Evolutionary conservation across 30 jellyfish, hydroid and myxozoan species (phyloP).

Genomic region (Hydractinia symbiolongicarpus): DNA sequence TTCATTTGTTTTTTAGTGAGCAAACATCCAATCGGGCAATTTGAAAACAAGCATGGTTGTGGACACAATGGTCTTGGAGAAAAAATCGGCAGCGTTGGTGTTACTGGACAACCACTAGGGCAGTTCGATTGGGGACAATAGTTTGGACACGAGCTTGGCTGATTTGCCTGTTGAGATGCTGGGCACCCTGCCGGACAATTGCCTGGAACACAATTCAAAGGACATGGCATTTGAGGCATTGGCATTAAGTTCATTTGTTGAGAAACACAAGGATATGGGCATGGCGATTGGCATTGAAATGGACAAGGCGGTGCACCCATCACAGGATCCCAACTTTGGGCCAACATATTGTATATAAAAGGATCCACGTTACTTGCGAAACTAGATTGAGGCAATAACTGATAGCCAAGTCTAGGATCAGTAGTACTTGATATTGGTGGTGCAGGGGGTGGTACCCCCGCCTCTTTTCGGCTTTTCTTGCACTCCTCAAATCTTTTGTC

Average conservation of each 20-base stretch:
- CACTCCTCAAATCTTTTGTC: constrained; percentile 63
- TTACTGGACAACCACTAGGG: constrained; percentile 46
- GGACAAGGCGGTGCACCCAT: constrained; percentile 79
- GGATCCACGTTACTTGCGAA: constrained; percentile 4
- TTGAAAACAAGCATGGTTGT: constrained; percentile 50
- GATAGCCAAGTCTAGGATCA: constrained; percentile 68
- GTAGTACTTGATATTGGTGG: constrained; percentile 61
- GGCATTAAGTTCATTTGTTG: constrained; percentile 9
- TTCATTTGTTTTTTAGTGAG: constrained; percentile 6
- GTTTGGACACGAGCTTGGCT: constrained; percentile 20
- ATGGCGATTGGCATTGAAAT: constrained; percentile 30
- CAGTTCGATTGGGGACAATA: constrained; percentile 39
- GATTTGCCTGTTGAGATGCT: not conserved
- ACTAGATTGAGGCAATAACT: not conserved
- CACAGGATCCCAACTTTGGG: constrained; percentile 65
- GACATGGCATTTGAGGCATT: constrained; percentile 19
- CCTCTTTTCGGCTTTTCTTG: constrained; percentile 54
- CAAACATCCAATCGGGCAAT: constrained; percentile 50
- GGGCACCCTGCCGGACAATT: constrained; percentile 21
- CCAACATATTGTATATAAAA: constrained; percentile 26
- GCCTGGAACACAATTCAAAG: constrained; percentile 6
- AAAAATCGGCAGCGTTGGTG: not conserved
- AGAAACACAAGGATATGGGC: constrained; percentile 43
- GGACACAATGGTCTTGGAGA: constrained; percentile 59
- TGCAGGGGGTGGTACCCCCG: constrained; percentile 79